Conservation (phyloP, 2,888 invertebrate genomes). For the Euproctis similis region DNA sequence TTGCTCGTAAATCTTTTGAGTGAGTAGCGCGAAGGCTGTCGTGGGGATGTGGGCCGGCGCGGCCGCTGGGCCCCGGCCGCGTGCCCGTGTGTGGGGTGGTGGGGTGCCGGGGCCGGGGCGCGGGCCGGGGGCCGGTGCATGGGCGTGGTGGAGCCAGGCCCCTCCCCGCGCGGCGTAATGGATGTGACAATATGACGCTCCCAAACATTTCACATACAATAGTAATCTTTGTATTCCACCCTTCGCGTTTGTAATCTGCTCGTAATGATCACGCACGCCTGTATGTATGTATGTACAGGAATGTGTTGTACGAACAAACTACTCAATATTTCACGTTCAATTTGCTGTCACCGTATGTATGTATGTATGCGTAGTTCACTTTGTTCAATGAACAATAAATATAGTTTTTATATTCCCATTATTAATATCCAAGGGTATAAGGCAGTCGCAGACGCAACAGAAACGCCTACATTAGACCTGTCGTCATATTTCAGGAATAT, state of each 20-base stretch:
- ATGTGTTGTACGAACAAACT: background rate
- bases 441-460: too few species aligned
- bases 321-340: background rate
- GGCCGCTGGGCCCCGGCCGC: conserved; percentile 31
- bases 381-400: too few species aligned
- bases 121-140: conserved; percentile 24
- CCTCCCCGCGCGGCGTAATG: conserved; percentile 54
- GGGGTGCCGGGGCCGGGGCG: conserved; percentile 33
- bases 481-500: too few species aligned
- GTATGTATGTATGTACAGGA: conserved; percentile 16
- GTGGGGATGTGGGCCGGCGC: conserved; percentile 3
- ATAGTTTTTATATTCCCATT: too few species aligned
- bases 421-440: too few species aligned
- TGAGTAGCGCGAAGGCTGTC: conserved; percentile 30
- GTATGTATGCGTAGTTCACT: too few species aligned
- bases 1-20: conserved; percentile 65
- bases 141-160: conserved; percentile 40
- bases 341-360: too few species aligned
- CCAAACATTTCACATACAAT: conserved; percentile 52
- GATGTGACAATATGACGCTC: conserved; percentile 72
- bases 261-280: conserved; percentile 26
- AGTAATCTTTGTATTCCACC: conserved; percentile 65
- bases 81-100: too few species aligned
- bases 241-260: conserved; percentile 42
- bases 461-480: too few species aligned